Percentiles rank a stretch among this genome's conserved stretches.
Evolutionary conservation across 2,797 vertebrate species (phyloP).

Genomic region (Cirrhinus molitorella): DNA sequence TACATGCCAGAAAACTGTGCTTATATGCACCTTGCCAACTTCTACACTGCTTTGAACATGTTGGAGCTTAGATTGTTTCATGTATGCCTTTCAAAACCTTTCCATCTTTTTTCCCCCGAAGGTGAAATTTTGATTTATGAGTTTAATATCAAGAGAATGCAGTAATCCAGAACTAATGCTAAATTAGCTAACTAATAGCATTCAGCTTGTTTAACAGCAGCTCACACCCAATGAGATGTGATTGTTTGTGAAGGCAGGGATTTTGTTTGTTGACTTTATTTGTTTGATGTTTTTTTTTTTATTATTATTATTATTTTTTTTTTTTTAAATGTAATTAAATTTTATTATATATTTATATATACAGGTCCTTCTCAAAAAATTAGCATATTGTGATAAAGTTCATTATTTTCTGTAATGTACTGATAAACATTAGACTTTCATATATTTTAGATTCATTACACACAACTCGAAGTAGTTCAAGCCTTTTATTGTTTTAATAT

Average conservation of each 20-base stretch:
- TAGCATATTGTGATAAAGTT: too few relatives aligned
- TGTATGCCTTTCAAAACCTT: conserved; percentile 38
- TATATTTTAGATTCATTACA: too few relatives aligned
- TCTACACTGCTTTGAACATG: not conserved
- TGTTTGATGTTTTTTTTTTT: not conserved
- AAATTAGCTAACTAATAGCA: conserved; percentile 63
- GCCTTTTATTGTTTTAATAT: too few relatives aligned
- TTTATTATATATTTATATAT: too few relatives aligned
- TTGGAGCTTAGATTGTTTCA: conserved; percentile 19
- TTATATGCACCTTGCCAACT: not conserved
- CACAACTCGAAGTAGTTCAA: too few relatives aligned
- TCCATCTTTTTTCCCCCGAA: conserved; percentile 8
- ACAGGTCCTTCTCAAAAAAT: too few relatives aligned
- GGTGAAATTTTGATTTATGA: conserved; percentile 59
- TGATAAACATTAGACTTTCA: too few relatives aligned
- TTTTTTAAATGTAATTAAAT: too few relatives aligned
- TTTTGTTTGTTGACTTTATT: not conserved
- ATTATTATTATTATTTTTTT: too few relatives aligned
- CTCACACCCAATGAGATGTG: conserved; percentile 16
- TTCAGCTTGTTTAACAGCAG: conserved; percentile 33
- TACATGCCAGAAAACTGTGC: not conserved
- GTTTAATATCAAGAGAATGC: conserved; percentile 63
- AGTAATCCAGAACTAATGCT: conserved; percentile 67
- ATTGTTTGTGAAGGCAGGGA: conserved; percentile 43
- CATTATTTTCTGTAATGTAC: too few relatives aligned